Conservation (phyloP, 2,888 invertebrate species). For the Drosophila prostipennis region DNA sequence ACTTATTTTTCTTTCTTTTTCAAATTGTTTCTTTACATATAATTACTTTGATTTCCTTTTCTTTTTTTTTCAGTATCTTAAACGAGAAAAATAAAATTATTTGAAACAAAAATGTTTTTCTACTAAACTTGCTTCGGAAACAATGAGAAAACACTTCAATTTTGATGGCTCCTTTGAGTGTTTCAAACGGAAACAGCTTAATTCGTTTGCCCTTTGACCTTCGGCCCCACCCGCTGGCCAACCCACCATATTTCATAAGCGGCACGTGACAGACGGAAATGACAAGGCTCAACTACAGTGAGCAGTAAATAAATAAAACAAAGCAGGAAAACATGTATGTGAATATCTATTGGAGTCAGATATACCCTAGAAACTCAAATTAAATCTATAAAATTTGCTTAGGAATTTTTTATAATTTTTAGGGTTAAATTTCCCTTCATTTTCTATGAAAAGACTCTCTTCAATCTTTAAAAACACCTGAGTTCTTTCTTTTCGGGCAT, state of each 20-base stretch:
- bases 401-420: no score
- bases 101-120: neutral
- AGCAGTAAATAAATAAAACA: constrained; percentile 21
- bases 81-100: neutral
- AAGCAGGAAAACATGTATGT: neutral
- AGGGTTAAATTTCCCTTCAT: no score
- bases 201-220: constrained; percentile 28
- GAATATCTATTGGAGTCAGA: neutral
- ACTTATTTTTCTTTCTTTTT: no score
- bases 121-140: no score
- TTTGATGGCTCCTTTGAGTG: constrained; percentile 4
- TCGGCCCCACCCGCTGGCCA: no score
- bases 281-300: constrained; percentile 33
- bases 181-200: neutral
- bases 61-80: neutral
- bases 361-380: neutral
- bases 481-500: neutral
- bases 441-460: no score
- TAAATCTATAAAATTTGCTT: no score
- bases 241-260: constrained; percentile 41
- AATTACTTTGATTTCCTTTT: neutral
- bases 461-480: neutral
- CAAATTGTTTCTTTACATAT: neutral
- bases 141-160: neutral
- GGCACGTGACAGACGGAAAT: constrained; percentile 44